Evolutionary conservation across 2,888 invertebrate species (phyloP).

Genomic region (Drosophila buzzatii): DNA sequence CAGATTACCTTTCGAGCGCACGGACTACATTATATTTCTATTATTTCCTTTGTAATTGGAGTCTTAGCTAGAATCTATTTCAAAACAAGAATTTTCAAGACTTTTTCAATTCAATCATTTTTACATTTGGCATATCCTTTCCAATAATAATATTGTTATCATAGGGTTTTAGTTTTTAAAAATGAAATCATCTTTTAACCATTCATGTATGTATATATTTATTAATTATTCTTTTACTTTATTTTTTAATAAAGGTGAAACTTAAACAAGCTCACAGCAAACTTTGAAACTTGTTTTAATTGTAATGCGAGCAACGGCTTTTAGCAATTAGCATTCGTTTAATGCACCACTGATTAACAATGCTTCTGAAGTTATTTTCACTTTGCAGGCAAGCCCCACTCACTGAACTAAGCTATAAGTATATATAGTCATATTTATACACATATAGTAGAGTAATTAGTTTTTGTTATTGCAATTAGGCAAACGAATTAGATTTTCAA

Average conservation of each 20-base stretch:
- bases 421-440: conserved; percentile 1
- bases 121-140: no score
- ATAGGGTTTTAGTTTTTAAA: neutral
- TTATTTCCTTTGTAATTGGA: neutral
- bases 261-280: neutral
- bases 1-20: neutral
- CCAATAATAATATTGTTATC: neutral
- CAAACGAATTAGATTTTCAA: conserved; percentile 77
- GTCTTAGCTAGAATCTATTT: neutral
- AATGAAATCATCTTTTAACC: no score
- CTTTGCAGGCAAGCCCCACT: conserved; percentile 30
- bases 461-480: conserved; percentile 64
- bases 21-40: neutral
- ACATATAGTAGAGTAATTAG: conserved; percentile 39
- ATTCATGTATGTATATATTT: no score
- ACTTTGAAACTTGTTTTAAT: conserved; percentile 3
- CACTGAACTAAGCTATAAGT: neutral
- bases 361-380: conserved; percentile 55
- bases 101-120: no score
- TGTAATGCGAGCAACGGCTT: conserved; percentile 11
- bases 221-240: no score
- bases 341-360: conserved; percentile 54
- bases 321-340: conserved; percentile 49
- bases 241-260: conserved; percentile 1
- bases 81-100: no score